phyloP scores from a whole-genome alignment of 1,140 invertebrate species.

The Drosophila sulfurigaster region DNA sequence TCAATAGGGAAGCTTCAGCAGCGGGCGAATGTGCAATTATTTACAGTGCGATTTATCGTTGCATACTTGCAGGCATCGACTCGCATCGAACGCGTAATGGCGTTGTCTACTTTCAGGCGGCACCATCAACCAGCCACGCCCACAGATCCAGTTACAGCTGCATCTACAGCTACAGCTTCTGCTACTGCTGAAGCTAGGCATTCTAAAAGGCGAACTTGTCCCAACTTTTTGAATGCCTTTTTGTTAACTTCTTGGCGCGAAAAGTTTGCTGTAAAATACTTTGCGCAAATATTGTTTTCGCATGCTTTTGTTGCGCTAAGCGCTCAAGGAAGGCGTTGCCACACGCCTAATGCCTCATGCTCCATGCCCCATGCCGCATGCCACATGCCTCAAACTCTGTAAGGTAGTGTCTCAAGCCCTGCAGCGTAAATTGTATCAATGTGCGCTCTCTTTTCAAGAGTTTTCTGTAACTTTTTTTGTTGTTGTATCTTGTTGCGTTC shows the following conservation, averaged over 20 bases:
- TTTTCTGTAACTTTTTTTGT: constrained; percentile 63
- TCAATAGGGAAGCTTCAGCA: constrained; percentile 30
- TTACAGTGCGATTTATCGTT: constrained; percentile 34
- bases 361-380: not conserved
- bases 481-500: constrained; percentile 43
- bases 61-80: constrained; percentile 47
- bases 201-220: constrained; percentile 54
- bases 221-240: constrained; percentile 79
- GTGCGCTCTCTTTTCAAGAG: constrained; percentile 65
- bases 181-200: constrained; percentile 12
- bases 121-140: constrained; percentile 15
- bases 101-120: constrained; percentile 65
- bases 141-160: not conserved
- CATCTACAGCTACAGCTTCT: constrained; percentile 5
- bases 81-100: constrained; percentile 7
- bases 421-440: constrained; percentile 77
- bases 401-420: constrained; percentile 31
- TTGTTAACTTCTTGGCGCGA: constrained; percentile 77
- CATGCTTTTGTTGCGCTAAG: constrained; percentile 78
- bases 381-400: not conserved
- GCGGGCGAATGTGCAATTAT: constrained; percentile 22
- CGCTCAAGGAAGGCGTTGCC: constrained; percentile 52
- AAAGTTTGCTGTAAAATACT: constrained; percentile 80
- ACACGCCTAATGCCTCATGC: not conserved
- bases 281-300: constrained; percentile 81